Evolutionary conservation across 2,797 vertebrate species (phyloP), one percentile per base, ranked within the genome.

Genomic region (Astyanax mexicanus): DNA sequence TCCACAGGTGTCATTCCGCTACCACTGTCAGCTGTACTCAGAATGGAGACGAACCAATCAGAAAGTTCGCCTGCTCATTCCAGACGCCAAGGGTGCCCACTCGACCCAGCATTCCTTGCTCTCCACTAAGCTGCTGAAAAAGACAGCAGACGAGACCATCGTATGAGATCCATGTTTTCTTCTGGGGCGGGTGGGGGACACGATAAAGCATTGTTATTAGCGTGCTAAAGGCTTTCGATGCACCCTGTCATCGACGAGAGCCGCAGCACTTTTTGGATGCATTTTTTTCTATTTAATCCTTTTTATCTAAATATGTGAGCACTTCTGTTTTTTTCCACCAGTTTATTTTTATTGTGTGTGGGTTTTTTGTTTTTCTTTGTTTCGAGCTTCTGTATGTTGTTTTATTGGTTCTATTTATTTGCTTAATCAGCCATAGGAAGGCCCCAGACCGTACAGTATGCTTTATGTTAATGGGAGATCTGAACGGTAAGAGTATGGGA

Each of bases 31-130:
- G 93, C 90, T 99, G 47, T 99, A 98, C 89, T 96, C 96, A 0
- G 97, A 99, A 89, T 99, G 97, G 97, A 93, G 96, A 76, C 92
- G 94, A 92, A 98, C 95, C 80, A 96, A 98, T 87, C 97, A 99
- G 92, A 96, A 96, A 84, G 97, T 99, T 0, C 92, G 89, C 17
- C 80, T 99, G 89, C 95, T 98, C 93, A 86, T 97, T 79, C 94
- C 93, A 0, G 91, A 95, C 49, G 84, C 87, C 0, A 93, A 93
- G 70, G 93, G 91, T 84, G 87, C 93, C 0, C 91, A 91, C 84
- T 93, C 93, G 0, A 47, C 92, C 82, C 93, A 93, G 85, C 94
- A 95, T 92, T 95, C 95, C 85, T 88, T 95, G 64, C 93, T 97
- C 69, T 94, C 96, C 0, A 86, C 93, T 47, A 94, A 96, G 88